Conservation (phyloP, 1,140 invertebrate species). For the Pseudomyrmex cubaensis region DNA sequence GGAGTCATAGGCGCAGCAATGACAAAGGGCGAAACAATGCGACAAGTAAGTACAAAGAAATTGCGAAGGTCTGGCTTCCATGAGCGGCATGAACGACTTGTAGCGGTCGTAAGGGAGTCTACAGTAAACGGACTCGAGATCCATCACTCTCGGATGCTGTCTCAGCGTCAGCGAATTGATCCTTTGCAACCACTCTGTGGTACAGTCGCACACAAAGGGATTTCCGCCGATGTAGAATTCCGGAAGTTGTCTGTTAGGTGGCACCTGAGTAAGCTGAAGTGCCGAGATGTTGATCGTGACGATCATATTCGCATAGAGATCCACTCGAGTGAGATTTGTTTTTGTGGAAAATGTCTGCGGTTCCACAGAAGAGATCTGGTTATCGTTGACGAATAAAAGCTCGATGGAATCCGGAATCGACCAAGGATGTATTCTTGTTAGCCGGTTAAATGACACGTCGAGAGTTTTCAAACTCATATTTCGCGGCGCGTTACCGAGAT, state of each 20-base stretch:
- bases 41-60: constrained; percentile 93
- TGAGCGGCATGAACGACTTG: constrained; percentile 89
- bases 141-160: constrained; percentile 92
- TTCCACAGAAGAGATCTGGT: constrained; percentile 90
- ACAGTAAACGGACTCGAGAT: constrained; percentile 93
- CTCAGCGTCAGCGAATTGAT: constrained; percentile 90
- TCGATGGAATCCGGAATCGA: constrained; percentile 93
- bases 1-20: constrained; percentile 95
- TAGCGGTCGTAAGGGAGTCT: constrained; percentile 91
- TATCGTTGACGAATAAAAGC: constrained; percentile 93
- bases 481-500: constrained; percentile 87
- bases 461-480: constrained; percentile 88
- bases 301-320: constrained; percentile 93
- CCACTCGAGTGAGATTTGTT: constrained; percentile 91
- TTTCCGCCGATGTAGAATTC: constrained; percentile 95
- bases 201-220: constrained; percentile 95
- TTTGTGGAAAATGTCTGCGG: constrained; percentile 93
- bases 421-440: constrained; percentile 89
- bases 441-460: constrained; percentile 92
- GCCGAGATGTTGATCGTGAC: constrained; percentile 92
- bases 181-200: constrained; percentile 94
- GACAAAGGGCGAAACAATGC: constrained; percentile 93
- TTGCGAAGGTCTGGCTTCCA: constrained; percentile 90
- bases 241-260: constrained; percentile 88
- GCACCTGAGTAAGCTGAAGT: constrained; percentile 89